phyloP scores from a whole-genome alignment of 2,888 invertebrate genomes.

The Fragum whitleyi region DNA sequence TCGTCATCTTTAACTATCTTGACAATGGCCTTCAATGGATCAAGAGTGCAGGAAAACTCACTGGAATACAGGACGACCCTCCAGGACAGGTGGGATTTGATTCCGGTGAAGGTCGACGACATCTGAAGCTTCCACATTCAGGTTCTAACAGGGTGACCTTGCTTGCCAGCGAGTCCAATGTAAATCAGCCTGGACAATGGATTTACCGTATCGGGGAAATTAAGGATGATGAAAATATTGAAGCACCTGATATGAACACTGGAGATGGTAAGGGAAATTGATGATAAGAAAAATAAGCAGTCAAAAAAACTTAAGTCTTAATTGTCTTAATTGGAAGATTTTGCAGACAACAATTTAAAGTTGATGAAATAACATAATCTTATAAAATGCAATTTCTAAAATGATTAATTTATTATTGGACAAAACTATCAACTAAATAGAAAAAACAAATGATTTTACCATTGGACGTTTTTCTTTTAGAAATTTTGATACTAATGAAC shows the following conservation, averaged over 20 bases:
- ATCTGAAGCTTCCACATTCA: slow-evolving; percentile 92
- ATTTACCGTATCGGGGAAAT: slow-evolving; percentile 92
- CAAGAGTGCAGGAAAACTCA: slow-evolving; percentile 90
- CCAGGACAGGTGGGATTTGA: slow-evolving; percentile 97
- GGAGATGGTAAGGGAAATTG: slow-evolving; percentile 67
- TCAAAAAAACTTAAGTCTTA: too few relatives aligned
- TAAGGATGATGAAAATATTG: slow-evolving; percentile 88
- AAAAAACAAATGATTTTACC: too few relatives aligned
- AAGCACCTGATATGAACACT: slow-evolving; percentile 88
- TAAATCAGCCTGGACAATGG: slow-evolving; percentile 94
- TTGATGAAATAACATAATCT: too few relatives aligned
- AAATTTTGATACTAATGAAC: too few relatives aligned
- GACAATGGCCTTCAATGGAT: slow-evolving; percentile 96
- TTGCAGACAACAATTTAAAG: too few relatives aligned
- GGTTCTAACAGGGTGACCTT: slow-evolving; percentile 92
- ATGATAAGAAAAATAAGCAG: not conserved
- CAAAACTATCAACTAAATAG: too few relatives aligned
- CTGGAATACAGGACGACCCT: slow-evolving; percentile 92
- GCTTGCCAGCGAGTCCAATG: slow-evolving; percentile 91
- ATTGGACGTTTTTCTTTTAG: too few relatives aligned
- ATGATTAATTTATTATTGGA: too few relatives aligned
- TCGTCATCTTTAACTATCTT: slow-evolving; percentile 94
- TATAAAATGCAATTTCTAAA: too few relatives aligned
- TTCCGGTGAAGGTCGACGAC: slow-evolving; percentile 91
- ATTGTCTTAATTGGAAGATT: too few relatives aligned